These are phyloP conservation scores for Schizothorax lantsangensis DNA, from an alignment of 2,797 vertebrate genomes.

Conservation along the genomic window DNA sequence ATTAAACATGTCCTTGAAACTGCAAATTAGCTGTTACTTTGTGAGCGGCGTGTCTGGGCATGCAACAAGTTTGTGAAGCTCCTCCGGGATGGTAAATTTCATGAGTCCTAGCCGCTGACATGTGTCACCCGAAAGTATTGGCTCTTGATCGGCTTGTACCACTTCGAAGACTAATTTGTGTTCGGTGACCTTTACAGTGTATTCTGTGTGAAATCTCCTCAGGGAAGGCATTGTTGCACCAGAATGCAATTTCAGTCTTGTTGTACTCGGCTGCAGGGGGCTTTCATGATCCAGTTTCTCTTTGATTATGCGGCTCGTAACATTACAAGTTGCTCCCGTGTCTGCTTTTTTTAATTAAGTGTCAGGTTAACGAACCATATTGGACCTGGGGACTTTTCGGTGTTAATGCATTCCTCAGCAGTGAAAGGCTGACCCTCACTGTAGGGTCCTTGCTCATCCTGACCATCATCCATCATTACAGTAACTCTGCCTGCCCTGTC, in stretches of 20 bases:
- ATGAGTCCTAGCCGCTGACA: conserved; percentile 41
- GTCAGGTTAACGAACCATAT: conserved; percentile 43
- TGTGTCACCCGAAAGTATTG: conserved; percentile 43
- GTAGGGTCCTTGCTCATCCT: background rate
- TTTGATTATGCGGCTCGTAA: conserved; percentile 46
- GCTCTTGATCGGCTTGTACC: conserved; percentile 38
- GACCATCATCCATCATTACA: background rate
- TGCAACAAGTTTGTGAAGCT: conserved; percentile 19
- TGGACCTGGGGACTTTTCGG: conserved; percentile 3
- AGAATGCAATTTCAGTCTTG: conserved; percentile 49
- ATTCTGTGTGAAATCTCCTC: conserved; percentile 39
- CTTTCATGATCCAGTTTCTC: conserved; percentile 16
- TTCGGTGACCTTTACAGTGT: conserved; percentile 24
- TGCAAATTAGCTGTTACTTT: background rate
- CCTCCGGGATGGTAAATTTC: conserved; percentile 39
- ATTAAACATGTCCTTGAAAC: conserved; percentile 38
- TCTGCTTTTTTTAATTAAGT: conserved; percentile 31
- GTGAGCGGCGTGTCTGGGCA: background rate
- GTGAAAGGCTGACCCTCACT: background rate
- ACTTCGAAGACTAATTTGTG: conserved; percentile 48
- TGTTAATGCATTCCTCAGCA: conserved; percentile 11
- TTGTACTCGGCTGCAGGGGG: conserved; percentile 26
- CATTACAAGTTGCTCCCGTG: conserved; percentile 36
- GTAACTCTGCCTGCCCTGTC: background rate
- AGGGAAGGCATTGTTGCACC: conserved; percentile 29